Evolutionary conservation across 2,113 vertebrate species (phyloP), one percentile per base, ranked within the genome.

Genomic region (Tenrec ecaudatus): DNA sequence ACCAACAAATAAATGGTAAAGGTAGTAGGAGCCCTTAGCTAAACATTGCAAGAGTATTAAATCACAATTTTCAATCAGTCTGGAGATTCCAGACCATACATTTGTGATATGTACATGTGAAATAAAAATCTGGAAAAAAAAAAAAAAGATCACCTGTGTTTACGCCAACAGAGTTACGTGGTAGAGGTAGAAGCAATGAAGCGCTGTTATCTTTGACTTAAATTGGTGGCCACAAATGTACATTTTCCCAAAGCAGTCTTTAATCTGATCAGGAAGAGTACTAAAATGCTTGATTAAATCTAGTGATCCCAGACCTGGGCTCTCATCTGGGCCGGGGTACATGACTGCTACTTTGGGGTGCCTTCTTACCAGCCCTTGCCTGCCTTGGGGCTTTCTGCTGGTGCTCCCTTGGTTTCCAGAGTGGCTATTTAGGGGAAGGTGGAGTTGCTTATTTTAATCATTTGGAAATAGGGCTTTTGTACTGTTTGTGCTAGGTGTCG

Each of bases 41-140:
- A 57, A 93, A 91, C 93, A 86, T 96, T 38, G 66, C 27, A 86
- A 77, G 84, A 23, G 60, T 87, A 88, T 20, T 62, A 62, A 96
- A 58, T 89, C 36, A 93, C 60, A 86, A 86, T 29, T 83, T 96
- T 82, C 43, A 58, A 3, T 58, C 19, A 23, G 22, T 62, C 17
- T 62, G 17, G 60, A 86, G 62, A 88, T 92, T 90, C 29, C 71
- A 89, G 76, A 79, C 71, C 38, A 86, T n/a, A 23, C 47, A 75
- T 14, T 38, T 83, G 75, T 87, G 62, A 43, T 68, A 87, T 29
- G 0, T 84, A 76, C 31, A 27, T 83, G 12, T 80, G 43, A 88
- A 90, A 73, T 79, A 92, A 93, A 77, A 80, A 69, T 83, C 79
- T 25, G 8, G 71, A 60, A 16, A 29, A 11, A 43, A 31, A 71